Evolutionary conservation across 2,113 vertebrate species (phyloP).

Genomic region (Ceyx margarethae): DNA sequence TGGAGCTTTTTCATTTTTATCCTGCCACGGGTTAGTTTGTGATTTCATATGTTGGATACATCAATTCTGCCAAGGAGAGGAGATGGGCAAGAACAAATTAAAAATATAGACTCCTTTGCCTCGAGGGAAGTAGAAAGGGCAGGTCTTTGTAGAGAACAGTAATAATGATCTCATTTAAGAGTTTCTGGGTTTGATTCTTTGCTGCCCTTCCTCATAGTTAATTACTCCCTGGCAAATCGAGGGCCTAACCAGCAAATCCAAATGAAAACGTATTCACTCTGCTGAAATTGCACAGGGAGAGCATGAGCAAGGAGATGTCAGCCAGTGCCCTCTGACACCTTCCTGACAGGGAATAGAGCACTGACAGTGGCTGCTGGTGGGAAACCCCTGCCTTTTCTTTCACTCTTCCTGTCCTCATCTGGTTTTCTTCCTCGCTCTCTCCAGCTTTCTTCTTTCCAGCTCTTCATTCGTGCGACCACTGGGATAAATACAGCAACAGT

Average conservation of each 20-base stretch:
- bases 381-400: not conserved
- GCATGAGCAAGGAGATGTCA: not conserved
- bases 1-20: slow-evolving; percentile 71
- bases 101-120: slow-evolving; percentile 47
- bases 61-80: slow-evolving; percentile 69
- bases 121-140: slow-evolving; percentile 10
- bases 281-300: not conserved
- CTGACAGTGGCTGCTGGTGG: fast-evolving
- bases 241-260: slow-evolving; percentile 26
- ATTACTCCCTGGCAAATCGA: slow-evolving; percentile 44
- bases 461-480: not conserved
- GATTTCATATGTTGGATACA: slow-evolving; percentile 72
- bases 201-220: slow-evolving; percentile 36
- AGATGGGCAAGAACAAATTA: slow-evolving; percentile 54
- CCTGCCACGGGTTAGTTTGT: slow-evolving; percentile 76
- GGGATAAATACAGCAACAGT: slow-evolving; percentile 39
- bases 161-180: slow-evolving; percentile 58
- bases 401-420: not conserved
- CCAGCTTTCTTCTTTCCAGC: not conserved
- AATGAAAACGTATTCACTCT: not conserved
- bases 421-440: not conserved
- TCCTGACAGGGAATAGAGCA: not conserved
- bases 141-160: slow-evolving; percentile 24
- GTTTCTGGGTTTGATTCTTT: slow-evolving; percentile 26
- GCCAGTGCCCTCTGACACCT: fast-evolving